Conservation (phyloP, 2,113 vertebrate species). For the Haplochromis vanheusdeni region DNA sequence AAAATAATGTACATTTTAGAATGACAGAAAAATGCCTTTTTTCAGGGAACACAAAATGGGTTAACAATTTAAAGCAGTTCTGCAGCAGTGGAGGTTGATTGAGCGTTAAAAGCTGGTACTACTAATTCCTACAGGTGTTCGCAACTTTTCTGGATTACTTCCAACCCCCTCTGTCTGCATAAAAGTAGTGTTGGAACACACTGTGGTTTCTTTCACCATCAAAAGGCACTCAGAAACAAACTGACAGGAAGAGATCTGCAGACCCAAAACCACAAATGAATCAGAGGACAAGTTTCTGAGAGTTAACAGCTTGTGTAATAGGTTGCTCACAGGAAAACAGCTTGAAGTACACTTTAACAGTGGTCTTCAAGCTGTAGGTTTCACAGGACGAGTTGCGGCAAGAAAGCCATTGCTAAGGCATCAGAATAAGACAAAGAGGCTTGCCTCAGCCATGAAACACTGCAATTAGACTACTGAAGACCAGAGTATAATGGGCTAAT, state of each 20-base stretch:
- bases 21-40: neutral
- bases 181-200: neutral
- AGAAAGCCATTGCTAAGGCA: neutral
- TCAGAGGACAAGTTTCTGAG: neutral
- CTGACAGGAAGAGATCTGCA: neutral
- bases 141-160: neutral
- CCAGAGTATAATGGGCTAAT: neutral
- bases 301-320: neutral
- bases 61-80: neutral
- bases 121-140: neutral
- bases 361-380: neutral
- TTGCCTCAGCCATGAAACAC: neutral
- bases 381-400: neutral
- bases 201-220: neutral
- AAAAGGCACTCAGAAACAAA: neutral
- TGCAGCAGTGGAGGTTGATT: neutral
- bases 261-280: neutral
- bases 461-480: neutral
- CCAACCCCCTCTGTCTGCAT: neutral
- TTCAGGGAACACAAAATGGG: neutral
- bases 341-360: neutral
- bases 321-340: neutral
- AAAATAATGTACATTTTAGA: neutral
- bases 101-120: neutral
- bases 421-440: neutral